These are phyloP conservation scores for Aporophyla nigra DNA, from an alignment of 2,888 invertebrate genomes.

Conservation along the genomic window DNA sequence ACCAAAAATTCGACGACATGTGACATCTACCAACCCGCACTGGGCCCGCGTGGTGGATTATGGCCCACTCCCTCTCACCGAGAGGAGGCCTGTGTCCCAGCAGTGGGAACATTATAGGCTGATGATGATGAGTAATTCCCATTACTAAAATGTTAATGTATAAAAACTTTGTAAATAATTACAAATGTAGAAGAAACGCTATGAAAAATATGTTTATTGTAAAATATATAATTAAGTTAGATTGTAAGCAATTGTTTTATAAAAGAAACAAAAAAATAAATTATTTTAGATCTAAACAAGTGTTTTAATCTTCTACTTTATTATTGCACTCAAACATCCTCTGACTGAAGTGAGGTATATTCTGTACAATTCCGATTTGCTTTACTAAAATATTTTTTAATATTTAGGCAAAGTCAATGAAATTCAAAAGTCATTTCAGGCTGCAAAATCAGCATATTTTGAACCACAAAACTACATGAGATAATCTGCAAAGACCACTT, in stretches of 20 bases:
- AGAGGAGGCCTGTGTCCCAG: too few species aligned
- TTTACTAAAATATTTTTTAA: not conserved
- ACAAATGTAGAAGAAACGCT: constrained; percentile 83
- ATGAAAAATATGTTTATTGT: constrained; percentile 85
- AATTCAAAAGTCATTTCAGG: not conserved
- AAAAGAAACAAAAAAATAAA: constrained; percentile 88
- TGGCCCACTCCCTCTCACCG: too few species aligned
- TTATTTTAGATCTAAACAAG: constrained; percentile 87
- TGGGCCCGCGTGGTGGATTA: too few species aligned
- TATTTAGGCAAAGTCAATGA: not conserved
- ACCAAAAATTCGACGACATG: too few species aligned
- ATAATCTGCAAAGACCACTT: not conserved
- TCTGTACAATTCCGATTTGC: not conserved
- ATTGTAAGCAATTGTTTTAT: constrained; percentile 88
- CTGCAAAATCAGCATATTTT: not conserved
- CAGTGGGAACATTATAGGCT: too few species aligned
- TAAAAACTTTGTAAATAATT: constrained; percentile 78
- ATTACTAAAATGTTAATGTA: constrained; percentile 72
- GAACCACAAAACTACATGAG: not conserved
- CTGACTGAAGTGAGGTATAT: too few species aligned
- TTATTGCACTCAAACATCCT: not conserved
- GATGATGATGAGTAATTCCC: constrained; percentile 46
- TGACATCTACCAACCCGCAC: too few species aligned
- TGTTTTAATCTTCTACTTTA: constrained; percentile 21
- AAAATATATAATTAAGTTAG: constrained; percentile 81